phyloP scores from a whole-genome alignment of 2,888 invertebrate genomes.

The Ectropis crepuscularia region DNA sequence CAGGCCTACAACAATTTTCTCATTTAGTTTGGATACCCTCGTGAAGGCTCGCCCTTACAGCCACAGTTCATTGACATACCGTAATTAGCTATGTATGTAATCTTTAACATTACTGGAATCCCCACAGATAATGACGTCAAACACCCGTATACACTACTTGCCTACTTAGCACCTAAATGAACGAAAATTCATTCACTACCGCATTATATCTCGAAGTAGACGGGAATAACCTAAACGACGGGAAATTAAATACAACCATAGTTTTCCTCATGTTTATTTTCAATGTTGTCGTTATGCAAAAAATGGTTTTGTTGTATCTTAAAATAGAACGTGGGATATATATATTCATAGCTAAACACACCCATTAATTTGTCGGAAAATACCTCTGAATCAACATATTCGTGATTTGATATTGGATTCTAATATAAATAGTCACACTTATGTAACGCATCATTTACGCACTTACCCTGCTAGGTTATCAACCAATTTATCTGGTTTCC shows the following conservation, averaged over 20 bases:
- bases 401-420: background rate
- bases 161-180: slow-evolving; percentile 39
- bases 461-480: slow-evolving; percentile 18
- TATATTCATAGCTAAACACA: too few species aligned
- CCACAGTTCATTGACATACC: background rate
- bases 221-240: slow-evolving; percentile 3
- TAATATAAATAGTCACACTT: background rate
- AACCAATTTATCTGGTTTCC: slow-evolving; percentile 32
- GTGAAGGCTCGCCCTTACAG: too few species aligned
- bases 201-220: slow-evolving; percentile 37
- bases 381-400: background rate
- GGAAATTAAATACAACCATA: slow-evolving; percentile 15
- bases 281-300: background rate
- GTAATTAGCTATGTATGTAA: too few species aligned
- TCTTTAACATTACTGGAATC: too few species aligned
- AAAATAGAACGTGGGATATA: too few species aligned
- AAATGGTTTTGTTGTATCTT: background rate
- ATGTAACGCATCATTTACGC: slow-evolving; percentile 9
- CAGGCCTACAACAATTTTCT: too few species aligned
- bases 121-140: slow-evolving; percentile 43
- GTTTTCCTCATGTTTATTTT: slow-evolving; percentile 19
- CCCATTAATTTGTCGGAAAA: too few species aligned
- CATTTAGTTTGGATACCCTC: too few species aligned
- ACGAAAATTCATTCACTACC: slow-evolving; percentile 47
- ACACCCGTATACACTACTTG: slow-evolving; percentile 54